Evolutionary conservation across 2,113 vertebrate species (phyloP).

Genomic region (Nibea albiflora): DNA sequence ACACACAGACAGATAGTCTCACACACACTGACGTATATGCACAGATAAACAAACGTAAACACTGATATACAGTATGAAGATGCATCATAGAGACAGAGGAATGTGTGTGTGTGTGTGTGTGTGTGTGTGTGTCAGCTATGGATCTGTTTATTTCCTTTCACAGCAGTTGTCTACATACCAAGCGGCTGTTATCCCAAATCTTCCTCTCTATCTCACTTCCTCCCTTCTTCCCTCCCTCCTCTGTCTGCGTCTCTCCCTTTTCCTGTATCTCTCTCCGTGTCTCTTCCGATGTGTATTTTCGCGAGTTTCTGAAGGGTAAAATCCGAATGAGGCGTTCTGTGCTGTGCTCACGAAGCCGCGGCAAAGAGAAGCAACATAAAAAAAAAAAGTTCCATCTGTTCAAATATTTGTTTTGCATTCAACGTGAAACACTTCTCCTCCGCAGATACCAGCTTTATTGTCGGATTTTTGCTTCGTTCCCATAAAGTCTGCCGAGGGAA

Average conservation of each 20-base stretch:
- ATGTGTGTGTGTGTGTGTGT: slow-evolving; percentile 9
- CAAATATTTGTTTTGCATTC: slow-evolving; percentile 82
- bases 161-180: slow-evolving; percentile 73
- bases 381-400: slow-evolving; percentile 77
- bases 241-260: slow-evolving; percentile 27
- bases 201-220: slow-evolving; percentile 66
- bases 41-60: slow-evolving; percentile 44
- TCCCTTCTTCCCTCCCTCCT: slow-evolving; percentile 48
- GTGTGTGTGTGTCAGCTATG: slow-evolving; percentile 12
- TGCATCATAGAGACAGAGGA: slow-evolving; percentile 1
- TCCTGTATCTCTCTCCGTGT: slow-evolving; percentile 37
- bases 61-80: slow-evolving; percentile 6
- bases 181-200: slow-evolving; percentile 69
- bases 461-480: slow-evolving; percentile 53
- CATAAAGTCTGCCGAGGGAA: slow-evolving; percentile 67
- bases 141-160: slow-evolving; percentile 74
- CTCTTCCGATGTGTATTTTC: slow-evolving; percentile 54
- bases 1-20: slow-evolving; percentile 15
- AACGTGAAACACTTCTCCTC: slow-evolving; percentile 60
- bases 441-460: slow-evolving; percentile 49
- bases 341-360: slow-evolving; percentile 47
- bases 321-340: slow-evolving; percentile 43
- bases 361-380: slow-evolving; percentile 43
- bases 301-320: slow-evolving; percentile 55
- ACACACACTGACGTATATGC: slow-evolving; percentile 23